Conservation (phyloP, 2,797 vertebrate genomes). For the Lepus oiostolus region DNA sequence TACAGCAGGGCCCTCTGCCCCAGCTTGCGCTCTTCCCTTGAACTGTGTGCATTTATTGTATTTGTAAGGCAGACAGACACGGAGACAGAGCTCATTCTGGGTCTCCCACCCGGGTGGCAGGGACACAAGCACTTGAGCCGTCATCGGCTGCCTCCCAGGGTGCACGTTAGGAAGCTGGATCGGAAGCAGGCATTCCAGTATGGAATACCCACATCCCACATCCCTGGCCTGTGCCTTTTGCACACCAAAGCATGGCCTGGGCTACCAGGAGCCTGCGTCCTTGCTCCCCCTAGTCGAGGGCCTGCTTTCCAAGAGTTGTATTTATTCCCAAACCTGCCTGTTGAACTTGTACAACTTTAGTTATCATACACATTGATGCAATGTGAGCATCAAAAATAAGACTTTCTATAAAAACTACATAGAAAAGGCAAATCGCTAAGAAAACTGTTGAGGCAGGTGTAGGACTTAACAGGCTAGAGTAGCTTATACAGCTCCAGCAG, state of each 20-base stretch:
- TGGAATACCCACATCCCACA: too few species aligned
- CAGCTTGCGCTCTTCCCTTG: too few species aligned
- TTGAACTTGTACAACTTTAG: not conserved
- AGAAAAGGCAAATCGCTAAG: not conserved
- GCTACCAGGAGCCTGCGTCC: not conserved
- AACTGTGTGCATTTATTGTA: too few species aligned
- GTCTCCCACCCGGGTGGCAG: too few species aligned
- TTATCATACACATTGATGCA: not conserved
- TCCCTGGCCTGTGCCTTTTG: not conserved
- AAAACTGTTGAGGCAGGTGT: not conserved
- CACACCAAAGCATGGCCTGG: not conserved
- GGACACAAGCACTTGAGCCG: too few species aligned
- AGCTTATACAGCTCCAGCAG: not conserved
- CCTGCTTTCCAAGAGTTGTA: not conserved
- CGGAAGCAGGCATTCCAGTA: too few species aligned
- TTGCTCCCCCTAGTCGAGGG: too few species aligned
- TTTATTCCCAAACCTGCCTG: slow-evolving; percentile 5
- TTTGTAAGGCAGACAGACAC: too few species aligned
- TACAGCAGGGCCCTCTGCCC: not conserved
- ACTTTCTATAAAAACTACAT: not conserved
- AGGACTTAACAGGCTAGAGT: not conserved
- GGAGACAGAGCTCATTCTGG: too few species aligned
- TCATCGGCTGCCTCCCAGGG: too few species aligned
- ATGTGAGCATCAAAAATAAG: not conserved
- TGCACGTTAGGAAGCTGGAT: too few species aligned